Percentiles rank a stretch among this genome's conserved stretches.
Conservation (phyloP, 1,140 invertebrate species). For the Procambarus clarkii region DNA sequence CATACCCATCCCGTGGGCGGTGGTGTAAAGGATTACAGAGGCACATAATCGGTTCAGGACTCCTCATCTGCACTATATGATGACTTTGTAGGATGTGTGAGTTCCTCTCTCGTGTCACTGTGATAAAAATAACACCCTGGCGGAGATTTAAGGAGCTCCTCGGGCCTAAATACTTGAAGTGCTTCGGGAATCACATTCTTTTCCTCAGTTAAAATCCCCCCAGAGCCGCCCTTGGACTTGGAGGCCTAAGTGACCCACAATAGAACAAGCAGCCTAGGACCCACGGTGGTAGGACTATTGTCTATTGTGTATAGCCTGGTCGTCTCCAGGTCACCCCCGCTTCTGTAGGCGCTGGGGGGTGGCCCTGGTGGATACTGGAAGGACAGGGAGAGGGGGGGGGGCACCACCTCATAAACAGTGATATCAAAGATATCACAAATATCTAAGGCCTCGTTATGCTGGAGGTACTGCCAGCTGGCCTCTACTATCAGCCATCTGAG, state of each 20-base stretch:
- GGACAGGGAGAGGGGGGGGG: not conserved
- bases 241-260: conserved; percentile 25
- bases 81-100: too few relatives aligned
- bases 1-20: too few relatives aligned
- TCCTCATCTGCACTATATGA: too few relatives aligned
- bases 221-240: not conserved
- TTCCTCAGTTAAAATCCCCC: conserved; percentile 4
- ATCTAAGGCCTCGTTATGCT: not conserved
- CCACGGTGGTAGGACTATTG: not conserved
- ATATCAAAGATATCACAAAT: conserved; percentile 28
- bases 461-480: not conserved
- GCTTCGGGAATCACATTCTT: conserved; percentile 17
- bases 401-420: too few relatives aligned
- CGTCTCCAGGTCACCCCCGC: not conserved
- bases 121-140: too few relatives aligned
- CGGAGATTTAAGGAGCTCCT: too few relatives aligned
- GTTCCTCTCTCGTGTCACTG: too few relatives aligned
- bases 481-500: not conserved
- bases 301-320: not conserved
- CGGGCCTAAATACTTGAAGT: not conserved
- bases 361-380: not conserved
- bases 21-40: too few relatives aligned
- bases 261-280: not conserved
- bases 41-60: too few relatives aligned
- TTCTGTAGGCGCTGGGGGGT: not conserved